Evolutionary conservation across 2,113 vertebrate genomes (phyloP).

Genomic region (Pomatostomus ruficeps): DNA sequence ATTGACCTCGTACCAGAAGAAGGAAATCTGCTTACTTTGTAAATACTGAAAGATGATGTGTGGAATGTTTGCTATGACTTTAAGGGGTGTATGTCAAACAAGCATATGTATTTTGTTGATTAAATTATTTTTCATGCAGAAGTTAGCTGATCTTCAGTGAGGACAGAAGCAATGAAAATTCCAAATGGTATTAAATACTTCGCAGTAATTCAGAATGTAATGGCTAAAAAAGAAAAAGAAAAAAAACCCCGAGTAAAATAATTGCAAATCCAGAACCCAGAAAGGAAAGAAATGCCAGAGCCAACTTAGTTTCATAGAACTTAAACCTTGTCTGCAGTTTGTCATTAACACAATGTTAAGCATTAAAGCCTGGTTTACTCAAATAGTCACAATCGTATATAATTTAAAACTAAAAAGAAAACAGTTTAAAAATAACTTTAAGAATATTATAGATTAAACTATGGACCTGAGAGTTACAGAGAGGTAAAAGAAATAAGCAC

Average conservation of each 20-base stretch:
- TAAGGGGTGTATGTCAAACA: background rate
- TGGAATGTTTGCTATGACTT: background rate
- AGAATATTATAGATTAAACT: background rate
- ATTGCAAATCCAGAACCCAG: background rate
- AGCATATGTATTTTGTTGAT: fast-evolving
- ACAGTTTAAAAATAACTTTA: background rate
- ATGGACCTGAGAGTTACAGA: background rate
- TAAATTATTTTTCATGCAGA: background rate
- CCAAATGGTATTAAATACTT: background rate
- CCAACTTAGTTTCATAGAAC: background rate
- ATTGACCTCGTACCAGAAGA: background rate
- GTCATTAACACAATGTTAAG: background rate
- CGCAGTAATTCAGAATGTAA: background rate
- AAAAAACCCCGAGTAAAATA: background rate
- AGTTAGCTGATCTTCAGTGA: background rate
- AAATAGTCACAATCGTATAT: background rate
- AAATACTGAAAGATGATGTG: background rate
- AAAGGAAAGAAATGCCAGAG: background rate
- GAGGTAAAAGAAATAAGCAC: background rate
- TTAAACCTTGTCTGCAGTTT: background rate
- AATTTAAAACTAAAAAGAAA: background rate
- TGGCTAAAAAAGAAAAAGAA: background rate
- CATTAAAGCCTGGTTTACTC: background rate
- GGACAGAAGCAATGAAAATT: background rate
- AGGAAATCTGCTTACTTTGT: background rate